phyloP scores from a whole-genome alignment of 2,113 vertebrate species.

The Piaya cayana region DNA sequence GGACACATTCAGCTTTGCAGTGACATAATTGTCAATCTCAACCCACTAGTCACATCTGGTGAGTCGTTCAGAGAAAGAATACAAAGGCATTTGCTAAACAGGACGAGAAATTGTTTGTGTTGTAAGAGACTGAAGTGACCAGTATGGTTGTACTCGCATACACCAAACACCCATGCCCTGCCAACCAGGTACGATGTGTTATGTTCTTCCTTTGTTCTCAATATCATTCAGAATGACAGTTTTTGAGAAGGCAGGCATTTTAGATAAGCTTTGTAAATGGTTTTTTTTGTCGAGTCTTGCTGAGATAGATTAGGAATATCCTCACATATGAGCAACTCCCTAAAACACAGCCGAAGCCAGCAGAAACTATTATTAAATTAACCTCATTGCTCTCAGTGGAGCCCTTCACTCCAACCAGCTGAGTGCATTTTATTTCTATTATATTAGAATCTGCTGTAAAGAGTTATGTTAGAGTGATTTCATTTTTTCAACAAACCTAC shows the following conservation, averaged over 20 bases:
- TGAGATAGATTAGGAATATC: not conserved
- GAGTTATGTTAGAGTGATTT: slow-evolving; percentile 66
- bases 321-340: not conserved
- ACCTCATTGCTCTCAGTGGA: not conserved
- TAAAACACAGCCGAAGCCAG: not conserved
- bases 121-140: not conserved
- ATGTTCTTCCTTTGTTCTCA: not conserved
- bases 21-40: not conserved
- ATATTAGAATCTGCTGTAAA: slow-evolving; percentile 59
- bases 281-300: not conserved
- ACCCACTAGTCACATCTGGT: not conserved
- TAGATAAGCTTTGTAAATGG: not conserved
- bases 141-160: not conserved
- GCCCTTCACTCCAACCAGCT: not conserved
- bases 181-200: not conserved
- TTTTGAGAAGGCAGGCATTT: not conserved
- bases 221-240: fast-evolving
- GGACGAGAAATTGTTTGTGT: not conserved
- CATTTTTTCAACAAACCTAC: slow-evolving; percentile 76
- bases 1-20: not conserved
- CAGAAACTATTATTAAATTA: slow-evolving; percentile 41
- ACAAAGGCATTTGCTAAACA: not conserved
- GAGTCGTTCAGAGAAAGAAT: not conserved
- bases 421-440: slow-evolving; percentile 45
- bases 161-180: not conserved